A percentile compares a stretch with the other conserved stretches of the same genome.
Evolutionary conservation across 2,888 invertebrate species (phyloP).

Genomic region (Drosophila atroscutellata): DNA sequence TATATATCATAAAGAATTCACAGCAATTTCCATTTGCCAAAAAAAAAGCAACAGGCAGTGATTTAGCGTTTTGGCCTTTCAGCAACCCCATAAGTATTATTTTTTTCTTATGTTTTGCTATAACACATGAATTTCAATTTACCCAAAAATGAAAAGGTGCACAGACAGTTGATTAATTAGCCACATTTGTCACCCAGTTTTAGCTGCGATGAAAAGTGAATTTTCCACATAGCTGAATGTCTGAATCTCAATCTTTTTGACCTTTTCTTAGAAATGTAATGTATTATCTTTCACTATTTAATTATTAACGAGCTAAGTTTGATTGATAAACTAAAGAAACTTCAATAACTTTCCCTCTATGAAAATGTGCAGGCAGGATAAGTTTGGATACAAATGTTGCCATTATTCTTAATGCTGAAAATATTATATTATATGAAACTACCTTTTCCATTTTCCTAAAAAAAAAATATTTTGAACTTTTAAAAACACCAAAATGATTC

Average conservation of each 20-base stretch:
- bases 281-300: neutral
- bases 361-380: neutral
- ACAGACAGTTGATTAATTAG: constrained; percentile 45
- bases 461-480: neutral
- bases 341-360: neutral
- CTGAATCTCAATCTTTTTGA: constrained; percentile 31
- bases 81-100: constrained; percentile 20
- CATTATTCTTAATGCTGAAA: neutral
- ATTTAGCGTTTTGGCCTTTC: constrained; percentile 1
- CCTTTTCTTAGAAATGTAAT: constrained; percentile 2
- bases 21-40: constrained; percentile 48
- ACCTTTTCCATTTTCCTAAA: neutral
- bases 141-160: neutral
- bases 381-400: neutral
- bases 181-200: constrained; percentile 33
- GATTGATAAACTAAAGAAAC: neutral
- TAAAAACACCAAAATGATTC: neutral
- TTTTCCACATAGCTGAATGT: constrained; percentile 6
- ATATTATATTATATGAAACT: neutral
- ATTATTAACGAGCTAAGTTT: constrained; percentile 7
- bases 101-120: neutral
- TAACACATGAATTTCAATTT: constrained; percentile 40
- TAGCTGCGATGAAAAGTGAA: constrained; percentile 10
- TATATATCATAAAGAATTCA: constrained; percentile 64
- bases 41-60: constrained; percentile 35